Evolutionary conservation across 2,797 vertebrate genomes (phyloP).

Genomic region (Sarcophilus harrisii): DNA sequence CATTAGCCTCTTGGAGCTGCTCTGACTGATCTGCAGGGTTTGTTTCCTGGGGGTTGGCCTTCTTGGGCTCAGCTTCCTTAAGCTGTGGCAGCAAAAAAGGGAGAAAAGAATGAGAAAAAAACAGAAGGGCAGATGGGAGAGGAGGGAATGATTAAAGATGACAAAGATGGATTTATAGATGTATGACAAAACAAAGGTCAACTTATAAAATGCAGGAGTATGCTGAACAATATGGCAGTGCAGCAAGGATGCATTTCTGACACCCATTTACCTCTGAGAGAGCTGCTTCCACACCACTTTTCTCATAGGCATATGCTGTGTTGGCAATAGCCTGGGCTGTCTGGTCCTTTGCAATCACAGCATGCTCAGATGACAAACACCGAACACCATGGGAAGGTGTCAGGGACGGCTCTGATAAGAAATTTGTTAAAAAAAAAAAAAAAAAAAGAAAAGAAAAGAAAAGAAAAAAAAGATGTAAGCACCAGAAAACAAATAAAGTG

Average conservation of each 20-base stretch:
- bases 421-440: not conserved
- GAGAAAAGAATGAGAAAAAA: constrained; percentile 65
- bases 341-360: constrained; percentile 85
- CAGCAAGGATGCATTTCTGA: accelerated
- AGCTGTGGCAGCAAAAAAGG: constrained; percentile 77
- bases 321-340: constrained; percentile 84
- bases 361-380: constrained; percentile 83
- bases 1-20: constrained; percentile 70
- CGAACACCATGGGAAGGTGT: constrained; percentile 68
- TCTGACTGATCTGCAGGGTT: constrained; percentile 82
- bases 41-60: constrained; percentile 78
- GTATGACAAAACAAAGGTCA: constrained; percentile 3
- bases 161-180: constrained; percentile 38
- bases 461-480: not conserved
- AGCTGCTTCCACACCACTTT: constrained; percentile 80
- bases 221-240: not conserved
- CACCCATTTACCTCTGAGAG: constrained; percentile 82
- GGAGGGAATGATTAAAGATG: not conserved
- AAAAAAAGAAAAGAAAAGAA: too few relatives aligned
- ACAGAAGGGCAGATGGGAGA: constrained; percentile 62
- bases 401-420: constrained; percentile 75
- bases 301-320: constrained; percentile 80
- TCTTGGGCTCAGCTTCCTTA: constrained; percentile 79
- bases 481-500: not conserved
- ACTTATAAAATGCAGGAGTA: not conserved